These are phyloP conservation scores for Mylabris phalerata DNA, from an alignment of 1,140 invertebrate species.

Conservation along the genomic window DNA sequence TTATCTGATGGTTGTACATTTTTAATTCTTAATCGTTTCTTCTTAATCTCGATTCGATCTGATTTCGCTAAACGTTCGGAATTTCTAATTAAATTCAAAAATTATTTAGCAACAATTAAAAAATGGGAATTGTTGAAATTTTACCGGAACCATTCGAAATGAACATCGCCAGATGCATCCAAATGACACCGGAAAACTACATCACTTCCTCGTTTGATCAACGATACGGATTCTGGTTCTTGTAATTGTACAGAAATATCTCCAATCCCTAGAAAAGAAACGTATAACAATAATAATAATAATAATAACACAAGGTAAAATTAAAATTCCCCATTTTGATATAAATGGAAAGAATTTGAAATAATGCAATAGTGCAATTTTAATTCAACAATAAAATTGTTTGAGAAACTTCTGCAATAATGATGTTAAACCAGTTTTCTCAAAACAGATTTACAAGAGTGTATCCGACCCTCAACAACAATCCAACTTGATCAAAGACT, in stretches of 20 bases:
- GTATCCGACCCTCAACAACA: too few relatives aligned
- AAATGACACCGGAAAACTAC: slow-evolving; percentile 66
- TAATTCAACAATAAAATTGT: too few relatives aligned
- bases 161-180: slow-evolving; percentile 64
- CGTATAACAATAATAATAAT: neutral
- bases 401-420: slow-evolving; percentile 4
- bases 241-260: slow-evolving; percentile 59
- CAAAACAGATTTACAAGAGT: too few relatives aligned
- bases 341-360: too few relatives aligned
- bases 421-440: slow-evolving; percentile 14
- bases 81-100: slow-evolving; percentile 48
- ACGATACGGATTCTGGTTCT: slow-evolving; percentile 49
- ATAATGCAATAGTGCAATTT: too few relatives aligned
- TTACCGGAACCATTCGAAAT: slow-evolving; percentile 68
- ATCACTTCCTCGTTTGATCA: slow-evolving; percentile 51
- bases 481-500: too few relatives aligned
- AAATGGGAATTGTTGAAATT: slow-evolving; percentile 12
- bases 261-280: slow-evolving; percentile 55
- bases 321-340: too few relatives aligned
- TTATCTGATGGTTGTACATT: slow-evolving; percentile 56
- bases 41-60: slow-evolving; percentile 54
- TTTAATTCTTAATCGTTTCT: slow-evolving; percentile 58
- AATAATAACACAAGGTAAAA: neutral
- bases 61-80: slow-evolving; percentile 52
- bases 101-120: neutral